Base-by-base conservation (phyloP, 2,888 invertebrate genomes). In the Chymomyza fuscimana region DNA sequence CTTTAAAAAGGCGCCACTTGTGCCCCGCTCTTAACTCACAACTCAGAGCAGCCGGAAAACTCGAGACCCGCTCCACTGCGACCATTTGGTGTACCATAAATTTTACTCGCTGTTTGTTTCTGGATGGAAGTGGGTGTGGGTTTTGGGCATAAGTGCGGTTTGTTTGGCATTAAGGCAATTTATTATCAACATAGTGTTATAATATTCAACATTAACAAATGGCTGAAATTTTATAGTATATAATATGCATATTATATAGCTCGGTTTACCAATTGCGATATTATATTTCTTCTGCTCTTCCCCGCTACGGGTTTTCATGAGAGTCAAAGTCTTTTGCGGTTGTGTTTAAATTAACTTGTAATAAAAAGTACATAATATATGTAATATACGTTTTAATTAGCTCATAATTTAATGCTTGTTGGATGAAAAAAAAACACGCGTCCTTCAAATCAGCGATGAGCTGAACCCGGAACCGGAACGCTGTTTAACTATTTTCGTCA, bases 1-100 rank as follows among this genome's bases (percentile, higher is more conserved):
- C 81, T 79, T 84, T 86, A 84, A 83, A 84, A 84, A 78, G 81
- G 77, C 76, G 78, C 85, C 85, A 85, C 80, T 87, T 86, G 85
- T 64, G 77, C n/a, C n/a, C 29, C 25, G 22, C 36, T 52, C 15
- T 25, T 22, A 5, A 19, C 25, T 6, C 58, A 58, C 58, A 12
- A 3, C 16, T 19, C 25, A 29, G 58, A 19, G 15, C 4, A n/a
- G 29, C 67, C 29, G 22, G 50, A 16, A 64, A 25, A 22, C 32
- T 52, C 22, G 16, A 19, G 25, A 5, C 46, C 58, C 54, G 15
- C n/a, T 19, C 16, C 9, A 46, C 51, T 52, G 40, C 9, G 46
- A 5, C 67, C 68, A 50, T 46, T 56, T 69, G 61, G 61, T 61
- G 56, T 15, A 46, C 16, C 36, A 58, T 65, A 32, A 52, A 52